Evolutionary conservation across 2,113 vertebrate species (phyloP).

Genomic region (Callionymus lyra): DNA sequence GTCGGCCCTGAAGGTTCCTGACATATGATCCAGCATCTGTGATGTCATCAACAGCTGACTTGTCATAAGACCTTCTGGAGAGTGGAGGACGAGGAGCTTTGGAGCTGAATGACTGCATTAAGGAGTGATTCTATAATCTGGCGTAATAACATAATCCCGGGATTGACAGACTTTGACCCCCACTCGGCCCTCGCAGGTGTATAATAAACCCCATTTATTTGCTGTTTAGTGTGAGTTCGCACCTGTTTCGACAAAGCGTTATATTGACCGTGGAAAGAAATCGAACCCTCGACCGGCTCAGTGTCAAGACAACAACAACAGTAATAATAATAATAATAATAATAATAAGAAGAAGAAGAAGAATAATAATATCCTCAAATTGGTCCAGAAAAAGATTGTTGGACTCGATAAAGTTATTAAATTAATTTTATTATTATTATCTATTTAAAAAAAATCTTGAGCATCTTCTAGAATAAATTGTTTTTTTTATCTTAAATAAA

Average conservation of each 20-base stretch:
- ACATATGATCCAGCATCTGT: conserved; percentile 71
- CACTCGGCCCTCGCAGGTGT: conserved; percentile 76
- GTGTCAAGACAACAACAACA: conserved; percentile 66
- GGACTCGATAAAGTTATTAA: too few species aligned
- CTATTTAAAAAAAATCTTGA: too few species aligned
- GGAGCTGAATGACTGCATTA: conserved; percentile 83
- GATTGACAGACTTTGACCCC: conserved; percentile 92
- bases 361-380: too few species aligned
- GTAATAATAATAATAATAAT: too few species aligned
- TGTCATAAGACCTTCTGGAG: conserved; percentile 73
- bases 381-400: too few species aligned
- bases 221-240: conserved; percentile 62
- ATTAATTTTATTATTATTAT: too few species aligned
- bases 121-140: conserved; percentile 93
- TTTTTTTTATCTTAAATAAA: too few species aligned
- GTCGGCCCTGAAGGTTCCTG: conserved; percentile 73
- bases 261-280: conserved; percentile 76
- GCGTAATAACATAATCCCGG: conserved; percentile 88
- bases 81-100: conserved; percentile 59
- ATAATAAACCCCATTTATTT: conserved; percentile 88
- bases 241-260: conserved; percentile 84
- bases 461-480: too few species aligned
- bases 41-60: conserved; percentile 88
- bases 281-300: conserved; percentile 78
- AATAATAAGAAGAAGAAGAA: too few species aligned